These are phyloP conservation scores for Caenorhabditis sp. DNA, from an alignment of 2,888 invertebrate species.

Conservation along the genomic window DNA sequence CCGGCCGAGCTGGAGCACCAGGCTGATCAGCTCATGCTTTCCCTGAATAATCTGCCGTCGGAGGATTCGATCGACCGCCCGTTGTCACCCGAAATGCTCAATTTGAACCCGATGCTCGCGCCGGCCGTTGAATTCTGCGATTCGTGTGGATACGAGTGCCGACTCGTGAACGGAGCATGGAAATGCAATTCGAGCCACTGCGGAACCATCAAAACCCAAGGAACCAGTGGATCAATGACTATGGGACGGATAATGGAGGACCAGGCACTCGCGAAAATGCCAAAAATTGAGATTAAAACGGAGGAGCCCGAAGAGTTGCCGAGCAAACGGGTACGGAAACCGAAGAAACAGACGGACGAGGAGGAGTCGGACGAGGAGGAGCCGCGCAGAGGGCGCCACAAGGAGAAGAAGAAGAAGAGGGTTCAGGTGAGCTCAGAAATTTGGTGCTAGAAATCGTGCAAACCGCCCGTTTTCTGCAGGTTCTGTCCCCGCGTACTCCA, in stretches of 20 bases:
- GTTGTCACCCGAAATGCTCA: constrained; percentile 61
- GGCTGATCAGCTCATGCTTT: constrained; percentile 62
- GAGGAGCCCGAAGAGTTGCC: constrained; percentile 8
- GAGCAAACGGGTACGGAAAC: constrained; percentile 23
- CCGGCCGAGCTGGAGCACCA: constrained; percentile 41
- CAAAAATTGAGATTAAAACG: constrained; percentile 29
- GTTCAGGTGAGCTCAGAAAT: neutral
- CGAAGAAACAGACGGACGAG: constrained; percentile 24
- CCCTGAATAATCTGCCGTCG: constrained; percentile 64
- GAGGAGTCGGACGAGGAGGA: constrained; percentile 43
- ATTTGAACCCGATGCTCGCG: constrained; percentile 54
- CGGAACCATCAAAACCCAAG: constrained; percentile 17
- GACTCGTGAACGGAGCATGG: constrained; percentile 47
- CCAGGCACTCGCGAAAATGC: neutral
- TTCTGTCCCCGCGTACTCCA: constrained; percentile 42
- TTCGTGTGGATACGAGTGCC: constrained; percentile 70
- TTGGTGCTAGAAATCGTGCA: neutral
- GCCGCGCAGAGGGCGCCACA: constrained; percentile 18
- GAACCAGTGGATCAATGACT: constrained; percentile 1
- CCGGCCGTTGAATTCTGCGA: constrained; percentile 65
- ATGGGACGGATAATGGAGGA: constrained; percentile 5
- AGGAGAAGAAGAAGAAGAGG: constrained; percentile 33
- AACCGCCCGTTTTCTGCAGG: constrained; percentile 6
- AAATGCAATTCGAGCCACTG: constrained; percentile 35
- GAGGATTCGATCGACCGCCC: constrained; percentile 63